Percentiles rank a stretch among this genome's conserved stretches.
phyloP scores from a whole-genome alignment of 1,140 invertebrate genomes.

The Drosophila serrata region DNA sequence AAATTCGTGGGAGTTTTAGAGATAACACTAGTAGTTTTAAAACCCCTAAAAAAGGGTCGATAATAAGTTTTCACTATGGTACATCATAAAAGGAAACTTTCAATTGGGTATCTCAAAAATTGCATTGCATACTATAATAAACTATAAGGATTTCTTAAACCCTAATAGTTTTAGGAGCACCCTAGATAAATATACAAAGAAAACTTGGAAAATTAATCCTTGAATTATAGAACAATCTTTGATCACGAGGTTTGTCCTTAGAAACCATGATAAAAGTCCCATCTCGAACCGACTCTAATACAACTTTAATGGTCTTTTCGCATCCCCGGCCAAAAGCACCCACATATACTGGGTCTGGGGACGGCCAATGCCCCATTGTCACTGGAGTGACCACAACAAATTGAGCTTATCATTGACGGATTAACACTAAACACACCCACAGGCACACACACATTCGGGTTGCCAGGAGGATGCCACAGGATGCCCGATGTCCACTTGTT shows the following conservation, averaged over 20 bases:
- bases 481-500: conserved; percentile 61
- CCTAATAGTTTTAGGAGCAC: too few species aligned
- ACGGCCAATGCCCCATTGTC: conserved; percentile 59
- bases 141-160: neutral
- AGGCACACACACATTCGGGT: conserved; percentile 23
- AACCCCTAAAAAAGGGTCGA: too few species aligned
- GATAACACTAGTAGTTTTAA: too few species aligned
- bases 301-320: conserved; percentile 69
- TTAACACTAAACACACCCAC: conserved; percentile 80
- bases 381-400: conserved; percentile 80
- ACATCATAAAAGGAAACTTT: too few species aligned
- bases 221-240: neutral
- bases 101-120: neutral
- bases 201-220: neutral
- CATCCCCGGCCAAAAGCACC: conserved; percentile 38
- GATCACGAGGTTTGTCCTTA: neutral
- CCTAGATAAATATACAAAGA: neutral
- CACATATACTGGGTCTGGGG: conserved; percentile 40
- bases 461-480: conserved; percentile 19
- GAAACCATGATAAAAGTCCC: conserved; percentile 1
- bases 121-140: neutral
- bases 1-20: too few species aligned
- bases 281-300: conserved; percentile 66
- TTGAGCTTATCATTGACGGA: conserved; percentile 84
- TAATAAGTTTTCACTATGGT: too few species aligned